A percentile compares a stretch with the other conserved stretches of the same genome.
These are phyloP conservation scores for Alca torda DNA, from an alignment of 2,797 vertebrate species.

Conservation along the genomic window DNA sequence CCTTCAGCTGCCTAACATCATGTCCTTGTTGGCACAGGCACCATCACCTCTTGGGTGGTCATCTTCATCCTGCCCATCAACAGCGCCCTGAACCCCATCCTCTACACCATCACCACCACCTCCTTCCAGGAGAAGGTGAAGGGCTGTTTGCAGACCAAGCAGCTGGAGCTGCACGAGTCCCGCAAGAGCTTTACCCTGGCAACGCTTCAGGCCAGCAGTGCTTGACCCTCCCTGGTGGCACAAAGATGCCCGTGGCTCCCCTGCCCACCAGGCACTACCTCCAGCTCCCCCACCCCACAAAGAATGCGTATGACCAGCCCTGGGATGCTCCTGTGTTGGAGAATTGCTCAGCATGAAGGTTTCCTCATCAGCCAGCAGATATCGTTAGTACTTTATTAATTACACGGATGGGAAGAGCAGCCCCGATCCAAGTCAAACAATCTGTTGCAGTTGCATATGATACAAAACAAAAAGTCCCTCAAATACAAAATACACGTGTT, in stretches of 20 bases:
- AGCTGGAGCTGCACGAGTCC: background rate
- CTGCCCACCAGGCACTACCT: background rate
- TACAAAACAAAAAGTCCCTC: slow-evolving; percentile 59
- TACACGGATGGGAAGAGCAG: slow-evolving; percentile 11
- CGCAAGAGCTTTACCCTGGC: background rate
- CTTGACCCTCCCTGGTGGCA: rapidly evolving
- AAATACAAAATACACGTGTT: slow-evolving; percentile 63
- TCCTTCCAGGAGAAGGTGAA: slow-evolving; percentile 70
- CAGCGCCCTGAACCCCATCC: slow-evolving; percentile 71
- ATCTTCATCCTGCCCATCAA: slow-evolving; percentile 77
- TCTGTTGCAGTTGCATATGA: background rate
- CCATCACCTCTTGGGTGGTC: slow-evolving; percentile 73
- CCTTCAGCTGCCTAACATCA: background rate
- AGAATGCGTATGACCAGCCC: rapidly evolving
- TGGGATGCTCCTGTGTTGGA: background rate
- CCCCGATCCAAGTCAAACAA: background rate
- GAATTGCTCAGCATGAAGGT: rapidly evolving
- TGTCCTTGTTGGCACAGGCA: slow-evolving; percentile 28
- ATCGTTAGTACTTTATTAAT: slow-evolving; percentile 69
- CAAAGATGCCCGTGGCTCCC: rapidly evolving
- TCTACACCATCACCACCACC: slow-evolving; percentile 72
- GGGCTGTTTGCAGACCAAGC: slow-evolving; percentile 55
- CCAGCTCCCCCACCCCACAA: background rate
- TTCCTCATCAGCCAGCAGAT: background rate
- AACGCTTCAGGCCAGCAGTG: background rate